These are phyloP conservation scores for Gnatocerus cornutus DNA, from an alignment of 2,888 invertebrate genomes.

Conservation along the genomic window DNA sequence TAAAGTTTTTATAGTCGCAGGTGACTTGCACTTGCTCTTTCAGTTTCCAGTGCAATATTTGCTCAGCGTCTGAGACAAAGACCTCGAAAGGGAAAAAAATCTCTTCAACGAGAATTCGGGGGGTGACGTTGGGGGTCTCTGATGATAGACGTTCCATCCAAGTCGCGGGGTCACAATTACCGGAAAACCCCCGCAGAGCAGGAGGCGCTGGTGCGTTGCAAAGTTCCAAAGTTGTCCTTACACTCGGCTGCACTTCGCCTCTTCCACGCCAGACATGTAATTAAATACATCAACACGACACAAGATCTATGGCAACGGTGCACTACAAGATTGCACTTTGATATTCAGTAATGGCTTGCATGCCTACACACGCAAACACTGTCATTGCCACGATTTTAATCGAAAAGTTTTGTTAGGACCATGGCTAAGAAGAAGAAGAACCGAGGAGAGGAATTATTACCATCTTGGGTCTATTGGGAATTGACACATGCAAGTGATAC, in stretches of 20 bases:
- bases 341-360: constrained; percentile 51
- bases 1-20: constrained; percentile 18
- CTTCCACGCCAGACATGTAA: constrained; percentile 52
- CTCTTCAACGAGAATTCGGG: not conserved
- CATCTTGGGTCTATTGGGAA: no score
- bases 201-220: constrained; percentile 44
- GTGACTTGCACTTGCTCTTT: not conserved
- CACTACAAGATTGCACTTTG: constrained; percentile 54
- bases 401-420: constrained; percentile 13
- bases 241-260: constrained; percentile 48
- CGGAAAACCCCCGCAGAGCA: constrained; percentile 47
- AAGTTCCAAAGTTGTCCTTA: constrained; percentile 48
- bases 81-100: constrained; percentile 8
- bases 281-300: constrained; percentile 56
- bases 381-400: constrained; percentile 5
- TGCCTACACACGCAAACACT: constrained; percentile 48
- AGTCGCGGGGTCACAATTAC: constrained; percentile 42
- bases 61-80: constrained; percentile 10
- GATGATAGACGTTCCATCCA: constrained; percentile 31
- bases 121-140: constrained; percentile 36
- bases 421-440: no score
- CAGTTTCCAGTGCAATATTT: constrained; percentile 22
- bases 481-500: no score
- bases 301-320: constrained; percentile 54
- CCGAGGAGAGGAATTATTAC: not conserved